Conservation (phyloP, 2,888 invertebrate genomes). For the Amiota mariae region DNA sequence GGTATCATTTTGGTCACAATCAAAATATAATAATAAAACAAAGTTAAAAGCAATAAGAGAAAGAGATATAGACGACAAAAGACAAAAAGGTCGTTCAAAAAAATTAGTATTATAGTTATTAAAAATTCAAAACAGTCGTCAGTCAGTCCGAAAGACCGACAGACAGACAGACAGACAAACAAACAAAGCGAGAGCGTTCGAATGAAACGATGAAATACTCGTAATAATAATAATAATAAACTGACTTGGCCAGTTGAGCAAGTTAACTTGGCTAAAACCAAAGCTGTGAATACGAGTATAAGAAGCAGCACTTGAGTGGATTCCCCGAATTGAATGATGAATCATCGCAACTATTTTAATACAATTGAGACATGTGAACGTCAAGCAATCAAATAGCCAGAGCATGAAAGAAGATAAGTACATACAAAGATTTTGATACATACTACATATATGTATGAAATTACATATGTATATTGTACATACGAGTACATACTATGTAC, state of each 20-base stretch:
- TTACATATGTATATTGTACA: neutral
- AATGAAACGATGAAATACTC: slow-evolving; percentile 49
- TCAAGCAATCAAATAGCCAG: slow-evolving; percentile 5
- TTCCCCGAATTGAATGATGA: slow-evolving; percentile 66
- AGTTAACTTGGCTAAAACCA: slow-evolving; percentile 26
- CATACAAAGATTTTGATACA: slow-evolving; percentile 16
- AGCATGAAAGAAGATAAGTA: slow-evolving; percentile 31
- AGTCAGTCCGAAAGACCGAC: neutral
- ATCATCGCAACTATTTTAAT: slow-evolving; percentile 49
- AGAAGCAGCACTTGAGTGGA: slow-evolving; percentile 50
- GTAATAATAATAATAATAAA: neutral
- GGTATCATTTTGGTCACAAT: too few species aligned
- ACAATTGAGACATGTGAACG: slow-evolving; percentile 29
- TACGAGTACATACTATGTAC: too few species aligned
- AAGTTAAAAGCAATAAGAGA: too few species aligned
- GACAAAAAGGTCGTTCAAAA: slow-evolving; percentile 14
- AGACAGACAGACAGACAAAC: slow-evolving; percentile 28
- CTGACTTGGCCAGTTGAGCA: slow-evolving; percentile 12
- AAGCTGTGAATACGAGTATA: slow-evolving; percentile 14
- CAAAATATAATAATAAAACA: too few species aligned
- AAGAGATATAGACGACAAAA: too few species aligned
- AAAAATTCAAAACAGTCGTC: slow-evolving; percentile 28
- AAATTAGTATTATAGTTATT: neutral
- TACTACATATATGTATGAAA: slow-evolving; percentile 4
- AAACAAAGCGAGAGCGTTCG: slow-evolving; percentile 20